Base-by-base conservation (phyloP, 2,888 invertebrate genomes). In the Phlogophora meticulosa region DNA sequence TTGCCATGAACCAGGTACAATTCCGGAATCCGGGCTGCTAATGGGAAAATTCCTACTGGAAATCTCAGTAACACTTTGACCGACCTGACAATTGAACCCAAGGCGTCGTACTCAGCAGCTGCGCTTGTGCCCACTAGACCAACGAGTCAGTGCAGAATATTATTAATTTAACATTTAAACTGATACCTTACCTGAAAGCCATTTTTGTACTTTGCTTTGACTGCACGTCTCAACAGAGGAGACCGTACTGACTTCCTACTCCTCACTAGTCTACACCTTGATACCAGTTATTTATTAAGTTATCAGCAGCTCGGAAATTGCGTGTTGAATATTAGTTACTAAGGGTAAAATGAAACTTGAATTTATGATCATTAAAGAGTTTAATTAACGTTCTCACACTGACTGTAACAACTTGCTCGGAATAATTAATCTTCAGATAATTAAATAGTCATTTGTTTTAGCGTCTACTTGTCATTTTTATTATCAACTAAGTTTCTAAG, bases 371-470 rank as follows among this genome's bases (percentile, higher is more conserved):
- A 57, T 56, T 75, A 57, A 32, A 51, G 43, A 10, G 45, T 71
- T 76, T 55, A 53, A 65, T 78, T 72, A 64, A 51, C 46, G 38
- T 13, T 65, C 49, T 28, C 24, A 42, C 10, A 56, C 51, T 64
- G 51, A 22, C 38, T 51, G 32, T 38, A 53, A 52, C 51, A 74
- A 75, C 38, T 72, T 57, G 52, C 52, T 46, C 4, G 10, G 15
- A 42, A 66, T 55, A 67, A 75, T 75, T 61, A 73, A 78, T 78
- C 60, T 61, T 57, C 13, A 36, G 52, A 38, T 67, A 61, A 74
- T 73, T 73, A 73, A 45, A 42, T 28, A 49, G 11, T 24, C 38
- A 38, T 75, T 78, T 38, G 52, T 42, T 53, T 53, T 20, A 55
- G 24, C 45, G 28, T 13, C 53, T 58, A 58, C 73, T 73, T 58